phyloP scores from a whole-genome alignment of 2,113 vertebrate genomes.

The Epinephelus lanceolatus region DNA sequence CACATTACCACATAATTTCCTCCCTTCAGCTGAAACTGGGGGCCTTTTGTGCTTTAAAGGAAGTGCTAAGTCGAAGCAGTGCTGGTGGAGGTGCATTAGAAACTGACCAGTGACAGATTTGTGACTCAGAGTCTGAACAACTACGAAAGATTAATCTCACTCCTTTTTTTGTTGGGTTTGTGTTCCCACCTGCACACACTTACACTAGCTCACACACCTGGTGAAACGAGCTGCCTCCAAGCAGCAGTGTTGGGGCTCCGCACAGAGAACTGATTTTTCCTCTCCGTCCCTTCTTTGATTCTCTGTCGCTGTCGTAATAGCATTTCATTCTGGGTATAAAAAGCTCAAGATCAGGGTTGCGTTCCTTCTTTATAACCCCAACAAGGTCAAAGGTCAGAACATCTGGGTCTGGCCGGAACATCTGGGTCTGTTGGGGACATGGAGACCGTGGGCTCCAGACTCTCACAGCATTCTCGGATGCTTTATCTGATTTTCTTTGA shows the following conservation, averaged over 20 bases:
- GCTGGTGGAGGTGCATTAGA: conserved; percentile 59
- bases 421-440: conserved; percentile 71
- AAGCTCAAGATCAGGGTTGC: conserved; percentile 50
- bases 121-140: conserved; percentile 44
- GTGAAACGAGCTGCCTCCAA: conserved; percentile 3
- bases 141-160: conserved; percentile 24
- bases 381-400: conserved; percentile 59
- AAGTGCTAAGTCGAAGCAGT: conserved; percentile 39
- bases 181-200: conserved; percentile 49
- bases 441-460: conserved; percentile 60
- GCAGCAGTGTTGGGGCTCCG: background rate
- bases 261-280: background rate
- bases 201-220: conserved; percentile 45
- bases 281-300: background rate
- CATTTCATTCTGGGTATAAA: conserved; percentile 46
- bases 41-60: conserved; percentile 52
- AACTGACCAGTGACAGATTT: conserved; percentile 78
- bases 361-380: conserved; percentile 53
- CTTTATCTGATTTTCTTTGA: conserved; percentile 71
- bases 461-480: conserved; percentile 57
- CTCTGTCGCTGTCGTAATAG: background rate
- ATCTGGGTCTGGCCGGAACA: conserved; percentile 66
- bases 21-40: conserved; percentile 30
- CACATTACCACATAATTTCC: conserved; percentile 31
- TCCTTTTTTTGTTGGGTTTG: background rate